Evolutionary conservation across 2,888 invertebrate species (phyloP).

Genomic region (Mamestra brassicae): DNA sequence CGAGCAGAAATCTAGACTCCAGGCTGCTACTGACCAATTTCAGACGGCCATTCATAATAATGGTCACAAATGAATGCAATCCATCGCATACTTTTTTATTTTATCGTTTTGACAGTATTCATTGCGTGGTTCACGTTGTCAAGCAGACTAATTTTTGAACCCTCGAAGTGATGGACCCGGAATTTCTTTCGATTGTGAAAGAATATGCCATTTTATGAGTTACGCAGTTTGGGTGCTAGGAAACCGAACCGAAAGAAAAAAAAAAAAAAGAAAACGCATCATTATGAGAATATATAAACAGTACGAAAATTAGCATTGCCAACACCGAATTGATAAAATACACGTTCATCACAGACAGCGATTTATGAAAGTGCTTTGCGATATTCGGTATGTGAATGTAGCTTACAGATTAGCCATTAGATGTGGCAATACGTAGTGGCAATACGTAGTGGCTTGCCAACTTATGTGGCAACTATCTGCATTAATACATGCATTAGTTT

Average conservation of each 20-base stretch:
- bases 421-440: slow-evolving; percentile 47
- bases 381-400: slow-evolving; percentile 45
- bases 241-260: too few relatives aligned
- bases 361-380: slow-evolving; percentile 55
- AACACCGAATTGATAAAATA: slow-evolving; percentile 10
- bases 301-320: not conserved
- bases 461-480: slow-evolving; percentile 40
- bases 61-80: too few relatives aligned
- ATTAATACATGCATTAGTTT: slow-evolving; percentile 30
- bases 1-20: too few relatives aligned
- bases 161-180: too few relatives aligned
- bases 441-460: slow-evolving; percentile 47
- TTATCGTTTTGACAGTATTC: too few relatives aligned
- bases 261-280: not conserved
- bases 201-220: too few relatives aligned
- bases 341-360: slow-evolving; percentile 28
- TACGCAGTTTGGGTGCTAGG: too few relatives aligned
- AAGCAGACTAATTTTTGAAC: not conserved
- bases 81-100: too few relatives aligned
- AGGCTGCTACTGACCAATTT: too few relatives aligned
- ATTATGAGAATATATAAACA: not conserved
- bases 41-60: too few relatives aligned
- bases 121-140: too few relatives aligned
- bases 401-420: slow-evolving; percentile 42
- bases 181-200: too few relatives aligned